These are phyloP conservation scores for Meghimatium bilineatum DNA, from an alignment of 2,888 invertebrate genomes.

Conservation along the genomic window DNA sequence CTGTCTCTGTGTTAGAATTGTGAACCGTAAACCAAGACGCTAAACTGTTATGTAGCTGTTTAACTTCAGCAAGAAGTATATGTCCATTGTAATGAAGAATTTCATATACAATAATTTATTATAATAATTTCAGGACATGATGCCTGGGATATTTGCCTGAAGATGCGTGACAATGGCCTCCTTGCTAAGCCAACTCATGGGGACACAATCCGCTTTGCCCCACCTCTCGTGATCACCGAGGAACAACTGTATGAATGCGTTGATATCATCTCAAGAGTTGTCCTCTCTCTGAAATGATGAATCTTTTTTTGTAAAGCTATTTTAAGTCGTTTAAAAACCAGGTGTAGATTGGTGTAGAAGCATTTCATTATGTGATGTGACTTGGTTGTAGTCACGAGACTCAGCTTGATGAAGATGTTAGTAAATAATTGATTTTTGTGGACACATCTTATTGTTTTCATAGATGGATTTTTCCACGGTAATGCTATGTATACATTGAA, in stretches of 20 bases:
- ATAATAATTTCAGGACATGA: conserved; percentile 82
- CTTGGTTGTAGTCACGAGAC: background rate
- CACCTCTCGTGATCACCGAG: conserved; percentile 93
- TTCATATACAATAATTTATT: too few relatives aligned
- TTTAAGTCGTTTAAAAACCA: background rate
- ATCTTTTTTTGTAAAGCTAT: background rate
- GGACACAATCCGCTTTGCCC: conserved; percentile 95
- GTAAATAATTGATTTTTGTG: too few relatives aligned
- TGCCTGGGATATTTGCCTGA: conserved; percentile 92
- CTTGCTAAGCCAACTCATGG: conserved; percentile 98
- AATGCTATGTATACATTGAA: too few relatives aligned
- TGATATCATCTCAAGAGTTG: conserved; percentile 84
- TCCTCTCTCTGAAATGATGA: conserved; percentile 55
- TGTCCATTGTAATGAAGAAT: too few relatives aligned
- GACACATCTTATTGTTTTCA: too few relatives aligned
- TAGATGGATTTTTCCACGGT: too few relatives aligned
- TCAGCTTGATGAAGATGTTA: too few relatives aligned
- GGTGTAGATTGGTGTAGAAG: background rate
- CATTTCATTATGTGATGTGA: background rate
- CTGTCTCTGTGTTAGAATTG: too few relatives aligned
- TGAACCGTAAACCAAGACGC: too few relatives aligned
- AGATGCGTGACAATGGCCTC: conserved; percentile 91
- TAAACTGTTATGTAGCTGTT: too few relatives aligned
- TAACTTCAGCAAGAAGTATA: too few relatives aligned
- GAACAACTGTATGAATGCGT: conserved; percentile 86